These are phyloP conservation scores for Spheniscus mendiculus DNA, from an alignment of 2,113 vertebrate genomes.

Conservation along the genomic window DNA sequence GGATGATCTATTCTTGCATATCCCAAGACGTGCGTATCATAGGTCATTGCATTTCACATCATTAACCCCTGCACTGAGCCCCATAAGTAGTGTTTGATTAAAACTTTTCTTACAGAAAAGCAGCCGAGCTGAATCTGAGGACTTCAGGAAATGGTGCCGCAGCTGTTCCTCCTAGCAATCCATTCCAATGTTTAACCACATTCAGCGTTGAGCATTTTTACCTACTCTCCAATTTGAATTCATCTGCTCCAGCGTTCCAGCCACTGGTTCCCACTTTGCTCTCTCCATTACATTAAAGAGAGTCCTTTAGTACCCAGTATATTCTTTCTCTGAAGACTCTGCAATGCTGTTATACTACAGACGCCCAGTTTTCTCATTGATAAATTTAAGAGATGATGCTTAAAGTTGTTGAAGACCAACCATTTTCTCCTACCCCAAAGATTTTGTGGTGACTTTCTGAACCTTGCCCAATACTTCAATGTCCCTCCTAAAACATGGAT, in stretches of 20 bases:
- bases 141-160: background rate
- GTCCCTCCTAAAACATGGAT: background rate
- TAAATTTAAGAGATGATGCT: background rate
- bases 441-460: background rate
- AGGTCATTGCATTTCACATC: background rate
- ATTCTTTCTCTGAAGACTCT: background rate
- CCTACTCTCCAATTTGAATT: background rate
- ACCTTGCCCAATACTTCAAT: background rate
- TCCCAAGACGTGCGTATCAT: background rate
- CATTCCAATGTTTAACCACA: background rate
- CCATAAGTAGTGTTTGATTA: background rate
- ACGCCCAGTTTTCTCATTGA: fast-evolving
- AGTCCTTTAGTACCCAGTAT: background rate
- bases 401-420: background rate
- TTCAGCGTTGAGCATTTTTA: background rate
- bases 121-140: background rate
- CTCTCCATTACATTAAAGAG: background rate
- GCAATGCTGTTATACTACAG: background rate
- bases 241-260: background rate
- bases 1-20: conserved; percentile 43
- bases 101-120: background rate
- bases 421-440: background rate
- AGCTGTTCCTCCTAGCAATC: background rate
- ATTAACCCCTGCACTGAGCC: conserved; percentile 11
- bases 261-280: background rate